Evolutionary conservation across 2,888 invertebrate genomes (phyloP), one percentile per base, ranked within the genome.

Genomic region (Pyrgus malvae): DNA sequence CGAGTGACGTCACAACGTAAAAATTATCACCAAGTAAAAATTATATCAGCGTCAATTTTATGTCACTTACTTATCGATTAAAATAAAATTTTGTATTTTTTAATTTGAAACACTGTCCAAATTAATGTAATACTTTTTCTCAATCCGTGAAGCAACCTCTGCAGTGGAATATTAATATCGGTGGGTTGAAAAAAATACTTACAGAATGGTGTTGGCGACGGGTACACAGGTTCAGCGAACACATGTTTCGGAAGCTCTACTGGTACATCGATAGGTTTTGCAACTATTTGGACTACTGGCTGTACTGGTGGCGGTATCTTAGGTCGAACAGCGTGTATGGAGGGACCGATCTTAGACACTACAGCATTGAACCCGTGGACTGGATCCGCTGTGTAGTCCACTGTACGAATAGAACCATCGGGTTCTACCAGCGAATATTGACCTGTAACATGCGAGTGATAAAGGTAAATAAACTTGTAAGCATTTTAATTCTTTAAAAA

Each of bases 331-430:
- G 76, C 66, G 58, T 92, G 92, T 11, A 91, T 65, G 45, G 79
- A 84, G 1, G 92, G 92, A 0, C 82, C 89, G 12, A 80, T 78
- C 68, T 91, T 92, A 0, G 91, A 89, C 0, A 92, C 92, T 0
- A 91, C 83, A 0, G 92, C 92, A 60, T 92, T 91, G 72, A 92
- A 92, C 6, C 93, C 92, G 59, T 92, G 84, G 2, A 92, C 76
- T 0, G 92, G 74, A 58, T 92, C 92, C 0, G 92, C 92, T 14
- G 92, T 91, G 71, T 92, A 92, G 72, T 91, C 91, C 9, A 91
- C 91, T 1, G 91, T 91, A 2, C 91, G 79, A 1, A 91, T 77
- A 2, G 90, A 90, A 31, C 91, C 91, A 44, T 91, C 91, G 0
- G 91, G 91, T 58, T 91, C 91, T 6, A 91, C 90, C 16, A 91